phyloP scores from a whole-genome alignment of 2,113 vertebrate genomes.

The Emydocephalus ijimae region DNA sequence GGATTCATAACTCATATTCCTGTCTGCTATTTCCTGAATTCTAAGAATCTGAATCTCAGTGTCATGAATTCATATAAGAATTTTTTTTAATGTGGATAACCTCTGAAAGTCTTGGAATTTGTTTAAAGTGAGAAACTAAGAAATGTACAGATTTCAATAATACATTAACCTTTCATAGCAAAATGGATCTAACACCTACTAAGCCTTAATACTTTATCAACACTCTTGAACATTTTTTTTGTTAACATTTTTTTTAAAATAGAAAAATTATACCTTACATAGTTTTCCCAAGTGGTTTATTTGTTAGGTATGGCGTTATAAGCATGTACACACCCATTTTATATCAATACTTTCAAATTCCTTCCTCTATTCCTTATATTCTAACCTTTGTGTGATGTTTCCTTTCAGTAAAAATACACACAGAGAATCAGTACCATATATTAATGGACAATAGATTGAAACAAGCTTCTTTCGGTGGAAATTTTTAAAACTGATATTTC shows the following conservation, averaged over 20 bases:
- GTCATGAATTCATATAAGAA: neutral
- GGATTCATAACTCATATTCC: neutral
- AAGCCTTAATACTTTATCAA: neutral
- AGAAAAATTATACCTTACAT: neutral
- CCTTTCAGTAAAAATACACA: neutral
- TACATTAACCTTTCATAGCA: neutral
- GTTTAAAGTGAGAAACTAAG: neutral
- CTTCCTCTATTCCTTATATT: neutral
- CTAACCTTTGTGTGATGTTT: neutral
- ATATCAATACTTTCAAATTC: neutral
- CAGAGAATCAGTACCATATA: neutral
- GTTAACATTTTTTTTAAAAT: neutral
- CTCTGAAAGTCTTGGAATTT: neutral
- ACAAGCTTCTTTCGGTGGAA: neutral
- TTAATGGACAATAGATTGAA: neutral
- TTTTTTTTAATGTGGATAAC: neutral
- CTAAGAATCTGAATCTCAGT: neutral
- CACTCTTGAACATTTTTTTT: neutral
- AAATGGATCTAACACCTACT: neutral
- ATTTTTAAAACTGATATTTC: neutral
- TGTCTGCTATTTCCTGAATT: neutral
- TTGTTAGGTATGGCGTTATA: neutral
- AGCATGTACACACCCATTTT: neutral
- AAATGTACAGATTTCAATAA: neutral
- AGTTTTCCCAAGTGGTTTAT: no score